Conservation (phyloP, 64 coral and sea anemone genomes). For the Montipora efflorescens region DNA sequence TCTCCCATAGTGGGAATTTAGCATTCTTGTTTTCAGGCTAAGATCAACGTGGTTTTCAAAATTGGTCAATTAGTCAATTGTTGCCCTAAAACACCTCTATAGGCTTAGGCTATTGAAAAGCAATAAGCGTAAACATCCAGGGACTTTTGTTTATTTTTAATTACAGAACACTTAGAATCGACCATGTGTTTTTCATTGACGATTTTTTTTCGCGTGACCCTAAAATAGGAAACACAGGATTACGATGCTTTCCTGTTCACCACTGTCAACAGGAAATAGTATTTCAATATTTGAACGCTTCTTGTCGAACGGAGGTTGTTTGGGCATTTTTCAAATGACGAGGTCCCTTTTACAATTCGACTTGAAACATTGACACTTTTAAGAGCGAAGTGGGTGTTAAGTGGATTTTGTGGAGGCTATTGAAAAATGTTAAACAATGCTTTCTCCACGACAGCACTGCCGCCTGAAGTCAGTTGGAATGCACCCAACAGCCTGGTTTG, state of each 20-base stretch:
- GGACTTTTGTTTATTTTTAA: constrained; percentile 36
- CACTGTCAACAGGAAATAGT: constrained; percentile 47
- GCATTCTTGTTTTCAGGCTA: constrained; percentile 7
- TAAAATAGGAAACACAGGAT: constrained; percentile 17
- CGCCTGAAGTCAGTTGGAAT: constrained; percentile 26
- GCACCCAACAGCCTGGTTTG: neutral
- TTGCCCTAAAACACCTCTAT: neutral
- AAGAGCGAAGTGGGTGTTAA: constrained; percentile 13
- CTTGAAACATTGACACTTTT: constrained; percentile 45
- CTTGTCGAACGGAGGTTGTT: neutral
- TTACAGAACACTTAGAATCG: constrained; percentile 6
- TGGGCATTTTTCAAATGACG: neutral
- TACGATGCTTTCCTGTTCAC: constrained; percentile 45
- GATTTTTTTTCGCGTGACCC: constrained; percentile 45
- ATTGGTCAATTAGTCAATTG: constrained; percentile 24
- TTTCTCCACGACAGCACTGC: neutral
- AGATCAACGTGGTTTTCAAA: constrained; percentile 20
- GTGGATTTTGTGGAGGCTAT: neutral
- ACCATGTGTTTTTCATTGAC: constrained; percentile 50
- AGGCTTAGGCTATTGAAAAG: constrained; percentile 38
- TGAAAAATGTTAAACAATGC: neutral
- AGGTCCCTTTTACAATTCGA: constrained; percentile 8
- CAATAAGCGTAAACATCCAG: constrained; percentile 22
- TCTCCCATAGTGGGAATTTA: constrained; percentile 56
- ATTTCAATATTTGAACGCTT: neutral